These are phyloP conservation scores for Lamellibrachia satsuma DNA, from an alignment of 2,888 invertebrate genomes.

Conservation along the genomic window DNA sequence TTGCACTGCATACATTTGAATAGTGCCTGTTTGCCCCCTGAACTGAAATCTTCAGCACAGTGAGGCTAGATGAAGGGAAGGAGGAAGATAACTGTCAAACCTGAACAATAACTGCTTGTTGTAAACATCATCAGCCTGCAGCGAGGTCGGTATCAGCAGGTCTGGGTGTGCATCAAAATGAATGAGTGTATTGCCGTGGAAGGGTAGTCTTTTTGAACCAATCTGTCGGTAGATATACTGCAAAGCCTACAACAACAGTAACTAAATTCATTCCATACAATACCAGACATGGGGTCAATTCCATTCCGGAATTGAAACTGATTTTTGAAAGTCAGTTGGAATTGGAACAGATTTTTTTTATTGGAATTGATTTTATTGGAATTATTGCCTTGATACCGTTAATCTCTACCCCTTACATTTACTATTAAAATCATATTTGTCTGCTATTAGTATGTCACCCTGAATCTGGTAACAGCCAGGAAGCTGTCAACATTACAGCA, in stretches of 20 bases:
- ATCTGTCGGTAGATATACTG: conserved; percentile 61
- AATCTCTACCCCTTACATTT: too few relatives aligned
- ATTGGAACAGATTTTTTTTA: too few relatives aligned
- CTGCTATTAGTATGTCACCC: too few relatives aligned
- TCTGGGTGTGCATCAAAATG: conserved; percentile 95
- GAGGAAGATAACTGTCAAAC: conserved; percentile 44
- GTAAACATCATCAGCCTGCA: conserved; percentile 79
- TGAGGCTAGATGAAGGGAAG: not conserved
- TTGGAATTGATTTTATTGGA: too few relatives aligned
- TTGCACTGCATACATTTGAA: not conserved
- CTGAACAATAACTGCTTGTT: conserved; percentile 72
- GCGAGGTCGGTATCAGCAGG: conserved; percentile 81
- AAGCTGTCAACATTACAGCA: too few relatives aligned
- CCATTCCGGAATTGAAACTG: too few relatives aligned
- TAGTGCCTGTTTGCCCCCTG: not conserved
- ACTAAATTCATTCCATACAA: not conserved
- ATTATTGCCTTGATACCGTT: too few relatives aligned
- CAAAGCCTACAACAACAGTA: conserved; percentile 51
- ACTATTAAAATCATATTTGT: too few relatives aligned
- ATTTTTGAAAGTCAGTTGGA: too few relatives aligned
- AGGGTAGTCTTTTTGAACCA: conserved; percentile 78
- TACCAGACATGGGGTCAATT: not conserved
- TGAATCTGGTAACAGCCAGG: too few relatives aligned
- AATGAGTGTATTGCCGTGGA: conserved; percentile 78
- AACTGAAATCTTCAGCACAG: not conserved